These are phyloP conservation scores for Rhabdophis nuchalis DNA, from an alignment of 2,797 vertebrate species.

Conservation along the genomic window DNA sequence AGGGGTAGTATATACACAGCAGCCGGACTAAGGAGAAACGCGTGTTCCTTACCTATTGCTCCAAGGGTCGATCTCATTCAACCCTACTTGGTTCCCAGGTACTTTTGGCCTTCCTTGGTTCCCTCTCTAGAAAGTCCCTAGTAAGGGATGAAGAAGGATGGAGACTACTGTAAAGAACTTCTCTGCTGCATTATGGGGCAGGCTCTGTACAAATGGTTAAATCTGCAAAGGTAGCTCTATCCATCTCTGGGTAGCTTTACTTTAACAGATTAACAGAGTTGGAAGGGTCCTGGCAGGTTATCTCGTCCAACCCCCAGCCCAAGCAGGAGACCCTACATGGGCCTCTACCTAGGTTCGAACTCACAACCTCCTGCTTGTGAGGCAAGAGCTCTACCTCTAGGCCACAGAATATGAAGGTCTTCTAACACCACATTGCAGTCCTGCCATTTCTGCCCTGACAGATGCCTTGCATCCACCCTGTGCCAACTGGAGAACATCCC, in stretches of 20 bases:
- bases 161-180: neutral
- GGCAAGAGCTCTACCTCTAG: too few species aligned
- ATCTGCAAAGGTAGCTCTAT: neutral
- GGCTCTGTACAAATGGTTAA: neutral
- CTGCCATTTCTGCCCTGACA: neutral
- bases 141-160: neutral
- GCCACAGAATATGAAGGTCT: neutral
- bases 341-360: too few species aligned
- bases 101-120: neutral
- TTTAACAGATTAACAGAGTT: too few species aligned
- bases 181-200: slow-evolving; percentile 3
- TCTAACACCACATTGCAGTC: neutral
- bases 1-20: neutral
- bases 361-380: too few species aligned
- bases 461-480: too few species aligned
- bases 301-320: too few species aligned
- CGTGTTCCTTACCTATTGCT: neutral
- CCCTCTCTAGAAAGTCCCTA: neutral
- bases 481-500: neutral
- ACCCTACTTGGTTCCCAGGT: too few species aligned
- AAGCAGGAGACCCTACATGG: too few species aligned
- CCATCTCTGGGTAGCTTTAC: neutral
- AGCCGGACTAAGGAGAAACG: neutral
- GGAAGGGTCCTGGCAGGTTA: too few species aligned
- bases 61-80: neutral